Percentiles rank a stretch among this genome's conserved stretches.
phyloP scores from a whole-genome alignment of 2,888 invertebrate genomes.

The Diarsia dahlii region DNA sequence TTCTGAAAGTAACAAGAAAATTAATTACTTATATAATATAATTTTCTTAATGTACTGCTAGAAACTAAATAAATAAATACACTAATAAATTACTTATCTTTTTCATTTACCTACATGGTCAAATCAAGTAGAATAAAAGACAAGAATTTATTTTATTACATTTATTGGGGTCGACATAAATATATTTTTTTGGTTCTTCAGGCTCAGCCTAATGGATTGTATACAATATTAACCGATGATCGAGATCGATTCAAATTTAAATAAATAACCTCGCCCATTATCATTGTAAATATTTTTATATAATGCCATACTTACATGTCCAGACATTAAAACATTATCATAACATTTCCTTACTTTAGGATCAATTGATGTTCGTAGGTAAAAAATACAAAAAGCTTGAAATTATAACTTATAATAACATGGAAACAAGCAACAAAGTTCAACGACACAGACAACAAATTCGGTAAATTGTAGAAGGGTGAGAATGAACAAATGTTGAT shows the following conservation, averaged over 20 bases:
- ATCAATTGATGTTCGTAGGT: neutral
- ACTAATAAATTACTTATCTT: conserved; percentile 46
- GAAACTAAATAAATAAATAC: conserved; percentile 53
- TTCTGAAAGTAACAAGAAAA: conserved; percentile 29
- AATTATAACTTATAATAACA: conserved; percentile 31
- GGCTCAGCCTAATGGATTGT: conserved; percentile 18
- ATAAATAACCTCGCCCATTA: conserved; percentile 18
- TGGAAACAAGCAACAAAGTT: neutral
- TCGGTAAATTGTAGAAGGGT: neutral
- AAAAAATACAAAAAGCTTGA: neutral
- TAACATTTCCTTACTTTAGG: neutral
- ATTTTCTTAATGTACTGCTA: conserved; percentile 35
- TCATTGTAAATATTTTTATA: conserved; percentile 31
- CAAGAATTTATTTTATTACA: conserved; percentile 23
- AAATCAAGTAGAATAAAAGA: conserved; percentile 7
- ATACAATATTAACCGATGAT: conserved; percentile 1
- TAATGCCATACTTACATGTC: neutral
- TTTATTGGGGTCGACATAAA: conserved; percentile 41
- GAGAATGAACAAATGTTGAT: neutral
- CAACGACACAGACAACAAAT: conserved; percentile 21
- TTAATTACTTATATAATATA: conserved; percentile 16
- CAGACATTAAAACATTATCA: neutral
- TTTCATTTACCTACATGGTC: conserved; percentile 7
- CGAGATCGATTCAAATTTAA: conserved; percentile 26
- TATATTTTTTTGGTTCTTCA: conserved; percentile 28